Base-by-base conservation (phyloP, 2,888 invertebrate species). In the Melinopterus prodromus region DNA sequence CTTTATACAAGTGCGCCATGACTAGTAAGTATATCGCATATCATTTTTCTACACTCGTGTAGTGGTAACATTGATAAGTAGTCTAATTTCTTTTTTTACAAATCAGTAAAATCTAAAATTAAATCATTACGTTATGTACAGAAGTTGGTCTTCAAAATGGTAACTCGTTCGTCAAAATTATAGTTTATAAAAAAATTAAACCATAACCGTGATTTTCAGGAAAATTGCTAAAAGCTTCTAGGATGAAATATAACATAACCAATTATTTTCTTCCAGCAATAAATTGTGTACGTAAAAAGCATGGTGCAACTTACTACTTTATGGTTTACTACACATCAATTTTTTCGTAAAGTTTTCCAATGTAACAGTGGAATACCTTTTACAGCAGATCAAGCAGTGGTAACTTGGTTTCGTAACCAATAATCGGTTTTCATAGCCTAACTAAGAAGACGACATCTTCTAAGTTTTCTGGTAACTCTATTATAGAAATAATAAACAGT, bases 1-100 rank as follows among this genome's bases (percentile, higher is more conserved):
- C 80, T 84, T 81, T 86, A 87, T 87, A 83, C 86, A 87, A 85
- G 87, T 86, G 87, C 53, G 88, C 88, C 89, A 87, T 89, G 89
- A 89, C 88, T 88, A 88, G 88, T 87, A 86, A 53, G 53, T 84
- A 26, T 88, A 88, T 88, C 88, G 87, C 87, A 88, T 87, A 83
- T 81, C 80, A 79, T 79, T 82, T 78, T 82, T 82, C 70, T 83
- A 83, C 85, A 83, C 84, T 85, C 83, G 82, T 81, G 87, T 86
- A 88, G 87, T 88, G 88, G 88, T 88, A 88, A 88, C 88, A 87
- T 87, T 84, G 79, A 80, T 72, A 16, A 76, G 78, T 74, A 80
- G 74, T 76, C 79, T 80, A 81, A 81, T 15, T 75, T 80, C 12
- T 4, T 53, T 53, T 53, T 53, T 53, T 53, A 12, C 53, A 53